Evolutionary conservation across 2,888 invertebrate species (phyloP), one percentile per base, ranked within the genome.

Genomic region (Pterobdella sp.): DNA sequence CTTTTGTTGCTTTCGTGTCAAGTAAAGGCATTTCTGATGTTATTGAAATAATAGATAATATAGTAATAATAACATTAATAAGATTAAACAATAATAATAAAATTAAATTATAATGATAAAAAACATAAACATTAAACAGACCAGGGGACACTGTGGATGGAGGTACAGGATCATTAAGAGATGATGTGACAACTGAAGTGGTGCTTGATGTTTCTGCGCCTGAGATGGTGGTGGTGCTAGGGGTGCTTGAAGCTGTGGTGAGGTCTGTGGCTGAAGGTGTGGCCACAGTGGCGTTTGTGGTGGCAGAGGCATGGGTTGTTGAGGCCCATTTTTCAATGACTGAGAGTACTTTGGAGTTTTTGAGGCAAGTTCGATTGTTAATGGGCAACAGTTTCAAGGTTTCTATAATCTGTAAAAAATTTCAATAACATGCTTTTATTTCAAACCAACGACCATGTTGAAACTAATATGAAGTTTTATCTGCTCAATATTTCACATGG

Each of bases 321-420:
- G 7, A 64, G 1, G 90, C 87, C 94, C 95, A 95, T 78, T 89
- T 89, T 81, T 93, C 90, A 31, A 96, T 90, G 22, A 91, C 88
- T 35, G 88, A 87, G 80, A 92, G 87, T 77, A 97, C 91, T 80
- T 94, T 92, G 79, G 92, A 93, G 81, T 96, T 95, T 80, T 91
- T 90, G 10, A 97, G 86, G 87, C 93, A 90, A 0, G 93, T 93
- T 85, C 92, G 93, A 84, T 95, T 94, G 1, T 91, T 90, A 77
- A 97, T 93, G 14, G 96, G 95, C 77, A 97, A 87, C 32, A 89
- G 88, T 77, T 90, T 89, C 74, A 97, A 85, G 0, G 93, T 91
- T 80, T 89, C 88, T 35, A 96, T 85, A 88, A 87, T 84, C 91
- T 91, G 77, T 0, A n/a, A n/a, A n/a, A n/a, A n/a, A n/a, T n/a